phyloP scores from a whole-genome alignment of 2,797 vertebrate species.

The Synanceia verrucosa region DNA sequence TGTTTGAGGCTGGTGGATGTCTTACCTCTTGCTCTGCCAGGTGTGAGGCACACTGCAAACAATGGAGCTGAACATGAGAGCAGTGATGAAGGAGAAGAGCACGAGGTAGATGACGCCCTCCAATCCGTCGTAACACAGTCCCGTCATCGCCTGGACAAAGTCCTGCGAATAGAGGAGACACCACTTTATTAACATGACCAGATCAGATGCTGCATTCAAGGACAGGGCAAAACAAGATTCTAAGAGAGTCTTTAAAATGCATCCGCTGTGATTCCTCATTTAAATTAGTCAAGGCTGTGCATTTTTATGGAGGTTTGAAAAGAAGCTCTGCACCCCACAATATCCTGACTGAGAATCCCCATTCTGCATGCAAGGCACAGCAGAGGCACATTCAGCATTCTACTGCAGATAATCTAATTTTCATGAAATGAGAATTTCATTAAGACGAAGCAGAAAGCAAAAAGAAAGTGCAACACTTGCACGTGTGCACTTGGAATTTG shows the following conservation, averaged over 20 bases:
- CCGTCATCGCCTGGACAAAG: constrained; percentile 94
- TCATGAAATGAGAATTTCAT: constrained; percentile 25
- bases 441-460: constrained; percentile 6
- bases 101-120: constrained; percentile 98
- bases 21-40: constrained; percentile 94
- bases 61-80: constrained; percentile 98
- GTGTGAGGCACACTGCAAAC: constrained; percentile 96
- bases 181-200: background rate
- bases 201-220: background rate
- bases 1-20: background rate
- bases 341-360: background rate
- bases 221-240: no score
- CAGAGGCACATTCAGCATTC: background rate
- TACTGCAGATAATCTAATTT: constrained; percentile 4
- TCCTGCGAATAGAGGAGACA: constrained; percentile 81
- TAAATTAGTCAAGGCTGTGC: constrained; percentile 43
- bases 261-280: constrained; percentile 34
- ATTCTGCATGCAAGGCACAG: constrained; percentile 3
- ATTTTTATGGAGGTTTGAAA: constrained; percentile 12
- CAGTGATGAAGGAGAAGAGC: constrained; percentile 96
- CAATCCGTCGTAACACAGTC: constrained; percentile 95
- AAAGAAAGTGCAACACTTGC: constrained; percentile 18
- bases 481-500: constrained; percentile 47
- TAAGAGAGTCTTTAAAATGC: constrained; percentile 22
- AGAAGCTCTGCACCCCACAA: background rate